Base-by-base conservation (phyloP, 1,140 invertebrate genomes). In the Drosophila aff. region DNA sequence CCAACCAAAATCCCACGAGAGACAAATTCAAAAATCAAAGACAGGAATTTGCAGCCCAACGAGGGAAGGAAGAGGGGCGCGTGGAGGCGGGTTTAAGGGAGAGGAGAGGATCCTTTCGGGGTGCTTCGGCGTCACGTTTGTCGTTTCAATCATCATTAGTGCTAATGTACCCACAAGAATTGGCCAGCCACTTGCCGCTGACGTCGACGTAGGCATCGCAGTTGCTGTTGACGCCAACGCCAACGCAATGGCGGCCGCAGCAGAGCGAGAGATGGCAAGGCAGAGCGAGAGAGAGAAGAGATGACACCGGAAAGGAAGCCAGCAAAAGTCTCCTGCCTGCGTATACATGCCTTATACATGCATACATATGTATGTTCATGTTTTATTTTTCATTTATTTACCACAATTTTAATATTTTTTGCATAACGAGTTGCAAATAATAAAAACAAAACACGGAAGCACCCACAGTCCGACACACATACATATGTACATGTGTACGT, bases 91-190 rank as follows among this genome's bases (percentile, higher is more conserved):
- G 15, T 9, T 18, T 44, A 40, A 36, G 38, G 8, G 13, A 46
- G 18, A 18, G 58, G 28, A 55, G 49, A 77, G 74, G 64, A 69
- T 69, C 75, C 65, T 69, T 78, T 61, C 31, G 57, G 64, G 53
- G 75, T 61, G 75, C 75, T 78, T 57, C 62, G 44, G 44, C 44
- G 11, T 23, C 44, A 46, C 44, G 44, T 46, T 46, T 46, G 44
- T 46, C 44, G 44, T 46, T 46, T 46, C 44, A 46, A 46, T 46
- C 44, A 46, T 46, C 44, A 46, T 46, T 46, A 46, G 44, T 43
- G 44, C 44, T 46, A 46, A 46, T 46, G 86, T 92, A 92, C 92
- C 92, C 92, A 92, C 92, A 92, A 91, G 87, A 91, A 92, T 92
- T 92, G 87, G 85, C 80, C 64, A 80, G 80, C 80, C 80, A 82